Conservation (phyloP, 2,797 vertebrate species). For the Rhodeus uyekii region DNA sequence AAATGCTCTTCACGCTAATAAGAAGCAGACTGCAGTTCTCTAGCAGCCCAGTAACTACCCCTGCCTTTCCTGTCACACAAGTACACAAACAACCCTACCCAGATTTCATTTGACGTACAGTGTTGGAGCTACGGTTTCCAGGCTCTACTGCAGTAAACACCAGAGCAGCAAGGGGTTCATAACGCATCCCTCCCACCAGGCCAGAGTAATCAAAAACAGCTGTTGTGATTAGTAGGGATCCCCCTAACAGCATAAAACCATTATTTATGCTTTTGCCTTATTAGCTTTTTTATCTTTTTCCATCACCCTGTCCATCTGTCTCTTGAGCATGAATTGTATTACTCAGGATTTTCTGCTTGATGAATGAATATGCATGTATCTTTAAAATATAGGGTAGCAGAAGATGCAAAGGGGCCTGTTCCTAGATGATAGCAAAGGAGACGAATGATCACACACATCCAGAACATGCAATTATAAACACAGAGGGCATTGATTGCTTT, state of each 20-base stretch:
- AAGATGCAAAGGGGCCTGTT: background rate
- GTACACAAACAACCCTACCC: conserved; percentile 33
- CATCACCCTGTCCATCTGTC: conserved; percentile 1
- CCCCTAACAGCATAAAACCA: conserved; percentile 24
- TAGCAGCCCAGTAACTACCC: conserved; percentile 21
- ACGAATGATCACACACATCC: background rate
- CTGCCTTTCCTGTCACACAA: conserved; percentile 35
- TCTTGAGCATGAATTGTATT: background rate
- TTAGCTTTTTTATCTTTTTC: background rate
- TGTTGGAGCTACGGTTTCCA: background rate
- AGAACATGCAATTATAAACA: background rate
- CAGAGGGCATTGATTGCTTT: background rate
- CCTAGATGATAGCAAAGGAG: background rate
- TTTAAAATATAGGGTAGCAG: background rate
- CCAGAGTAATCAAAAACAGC: conserved; percentile 44
- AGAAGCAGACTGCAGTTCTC: conserved; percentile 50
- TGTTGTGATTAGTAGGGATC: conserved; percentile 24
- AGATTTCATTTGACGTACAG: conserved; percentile 2
- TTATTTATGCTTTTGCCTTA: conserved; percentile 45
- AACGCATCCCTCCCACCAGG: conserved; percentile 18
- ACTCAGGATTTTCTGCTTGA: conserved; percentile 7
- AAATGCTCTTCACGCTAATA: conserved; percentile 47
- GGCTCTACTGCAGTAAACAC: conserved; percentile 37
- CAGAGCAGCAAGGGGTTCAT: conserved; percentile 9
- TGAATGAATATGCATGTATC: conserved; percentile 7